Conservation (phyloP, 2,797 vertebrate genomes). For the Carcharodon carcharias region DNA sequence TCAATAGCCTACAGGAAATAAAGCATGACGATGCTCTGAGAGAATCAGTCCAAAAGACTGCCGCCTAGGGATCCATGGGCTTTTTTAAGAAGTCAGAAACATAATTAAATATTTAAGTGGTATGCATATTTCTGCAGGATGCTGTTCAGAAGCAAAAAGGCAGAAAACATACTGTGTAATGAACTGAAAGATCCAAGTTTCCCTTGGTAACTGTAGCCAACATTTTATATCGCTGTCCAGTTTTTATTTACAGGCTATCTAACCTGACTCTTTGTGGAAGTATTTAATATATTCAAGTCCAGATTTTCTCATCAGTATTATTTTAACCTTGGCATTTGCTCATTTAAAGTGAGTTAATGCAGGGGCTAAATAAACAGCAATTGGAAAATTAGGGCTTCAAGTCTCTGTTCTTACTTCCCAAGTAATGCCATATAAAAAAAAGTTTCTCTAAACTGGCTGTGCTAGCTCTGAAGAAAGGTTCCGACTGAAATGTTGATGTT, state of each 20-base stretch:
- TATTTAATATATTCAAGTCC: neutral
- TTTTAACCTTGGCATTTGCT: neutral
- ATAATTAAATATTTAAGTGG: slow-evolving; percentile 46
- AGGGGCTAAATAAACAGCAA: neutral
- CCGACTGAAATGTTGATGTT: neutral
- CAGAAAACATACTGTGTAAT: neutral
- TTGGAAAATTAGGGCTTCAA: neutral
- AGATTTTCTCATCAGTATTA: neutral
- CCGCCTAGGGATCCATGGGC: slow-evolving; percentile 1
- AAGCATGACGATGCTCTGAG: slow-evolving; percentile 24
- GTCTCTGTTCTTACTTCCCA: neutral
- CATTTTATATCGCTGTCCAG: neutral
- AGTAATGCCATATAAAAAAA: neutral
- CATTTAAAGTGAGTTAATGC: neutral
- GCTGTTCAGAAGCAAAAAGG: slow-evolving; percentile 40
- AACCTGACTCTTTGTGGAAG: neutral
- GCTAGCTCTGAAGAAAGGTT: neutral
- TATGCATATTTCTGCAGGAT: slow-evolving; percentile 42
- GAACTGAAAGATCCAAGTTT: neutral
- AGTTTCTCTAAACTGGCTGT: neutral
- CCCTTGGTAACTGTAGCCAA: neutral
- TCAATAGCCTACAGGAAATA: slow-evolving; percentile 40
- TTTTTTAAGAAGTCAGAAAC: slow-evolving; percentile 33
- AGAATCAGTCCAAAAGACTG: slow-evolving; percentile 2
- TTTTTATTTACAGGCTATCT: neutral